A percentile compares a stretch with the other conserved stretches of the same genome.
These are phyloP conservation scores for Enteromius trimaculatus DNA, from an alignment of 2,797 vertebrate species.

Conservation along the genomic window DNA sequence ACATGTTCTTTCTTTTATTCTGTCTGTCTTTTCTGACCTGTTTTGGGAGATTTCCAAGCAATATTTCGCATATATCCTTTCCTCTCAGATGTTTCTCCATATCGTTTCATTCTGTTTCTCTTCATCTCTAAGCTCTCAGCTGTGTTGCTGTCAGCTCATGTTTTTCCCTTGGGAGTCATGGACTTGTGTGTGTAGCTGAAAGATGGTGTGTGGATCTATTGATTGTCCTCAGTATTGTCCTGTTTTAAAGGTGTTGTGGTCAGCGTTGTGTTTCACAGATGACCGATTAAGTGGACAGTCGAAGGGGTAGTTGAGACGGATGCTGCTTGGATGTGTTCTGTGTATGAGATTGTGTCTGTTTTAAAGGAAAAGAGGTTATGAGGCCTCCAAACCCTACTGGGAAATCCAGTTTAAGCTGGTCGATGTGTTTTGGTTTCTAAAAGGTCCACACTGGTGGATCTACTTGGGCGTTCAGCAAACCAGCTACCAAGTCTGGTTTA, in stretches of 20 bases:
- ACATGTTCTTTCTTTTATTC: slow-evolving; percentile 13
- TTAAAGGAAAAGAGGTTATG: slow-evolving; percentile 8
- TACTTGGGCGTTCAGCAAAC: background rate
- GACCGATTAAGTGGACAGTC: background rate
- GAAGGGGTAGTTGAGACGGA: background rate
- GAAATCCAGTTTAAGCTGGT: slow-evolving; percentile 13
- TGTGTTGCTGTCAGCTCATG: slow-evolving; percentile 41
- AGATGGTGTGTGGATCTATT: slow-evolving; percentile 22
- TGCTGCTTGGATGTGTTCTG: background rate
- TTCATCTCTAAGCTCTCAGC: slow-evolving; percentile 53
- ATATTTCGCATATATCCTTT: slow-evolving; percentile 31
- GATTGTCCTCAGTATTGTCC: slow-evolving; percentile 39
- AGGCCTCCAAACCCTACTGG: background rate
- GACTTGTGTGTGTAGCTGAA: background rate
- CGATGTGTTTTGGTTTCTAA: background rate
- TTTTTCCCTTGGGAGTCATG: slow-evolving; percentile 32
- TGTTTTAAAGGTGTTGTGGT: slow-evolving; percentile 35
- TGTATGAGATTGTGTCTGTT: slow-evolving; percentile 12
- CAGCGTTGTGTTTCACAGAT: slow-evolving; percentile 20
- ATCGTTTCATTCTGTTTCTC: slow-evolving; percentile 45
- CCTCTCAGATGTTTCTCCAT: slow-evolving; percentile 26
- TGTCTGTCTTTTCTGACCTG: slow-evolving; percentile 25
- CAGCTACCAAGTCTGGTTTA: background rate
- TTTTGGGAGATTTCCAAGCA: slow-evolving; percentile 64
- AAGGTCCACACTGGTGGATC: background rate